Evolutionary conservation across 2,797 vertebrate genomes (phyloP).

Genomic region (Florisuga fusca): DNA sequence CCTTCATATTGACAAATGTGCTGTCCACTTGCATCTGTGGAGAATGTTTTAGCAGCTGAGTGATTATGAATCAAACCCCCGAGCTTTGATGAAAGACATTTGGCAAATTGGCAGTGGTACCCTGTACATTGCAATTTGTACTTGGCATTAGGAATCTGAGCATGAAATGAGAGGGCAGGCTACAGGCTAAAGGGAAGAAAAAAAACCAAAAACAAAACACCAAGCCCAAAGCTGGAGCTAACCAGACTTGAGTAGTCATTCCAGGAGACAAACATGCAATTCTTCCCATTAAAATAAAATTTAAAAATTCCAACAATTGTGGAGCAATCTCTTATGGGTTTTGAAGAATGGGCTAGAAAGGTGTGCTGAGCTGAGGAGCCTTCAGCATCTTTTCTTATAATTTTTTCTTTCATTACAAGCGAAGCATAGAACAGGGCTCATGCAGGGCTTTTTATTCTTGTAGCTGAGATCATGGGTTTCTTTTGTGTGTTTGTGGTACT

Average conservation of each 20-base stretch:
- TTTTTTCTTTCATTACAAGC: not conserved
- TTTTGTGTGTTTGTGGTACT: not conserved
- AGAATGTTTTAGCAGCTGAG: slow-evolving; percentile 99
- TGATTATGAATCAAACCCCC: slow-evolving; percentile 99
- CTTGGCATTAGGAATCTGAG: slow-evolving; percentile 78
- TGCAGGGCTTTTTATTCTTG: not conserved
- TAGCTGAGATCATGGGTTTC: not conserved
- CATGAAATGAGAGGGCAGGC: slow-evolving; percentile 80
- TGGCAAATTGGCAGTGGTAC: slow-evolving; percentile 93
- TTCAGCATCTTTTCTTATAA: not conserved
- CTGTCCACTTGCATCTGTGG: slow-evolving; percentile 97
- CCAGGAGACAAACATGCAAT: not conserved
- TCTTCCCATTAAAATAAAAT: slow-evolving; percentile 21
- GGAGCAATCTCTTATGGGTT: not conserved
- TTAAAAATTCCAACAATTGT: not conserved
- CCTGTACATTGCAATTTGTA: slow-evolving; percentile 87
- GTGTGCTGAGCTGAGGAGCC: not conserved
- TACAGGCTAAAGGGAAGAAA: slow-evolving; percentile 63
- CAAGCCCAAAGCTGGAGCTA: slow-evolving; percentile 35
- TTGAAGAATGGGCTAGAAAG: not conserved
- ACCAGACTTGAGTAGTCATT: slow-evolving; percentile 65
- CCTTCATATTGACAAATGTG: slow-evolving; percentile 99
- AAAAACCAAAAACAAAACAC: not conserved
- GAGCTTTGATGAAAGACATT: slow-evolving; percentile 94
- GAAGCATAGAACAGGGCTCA: not conserved